phyloP scores from a whole-genome alignment of 2,888 invertebrate species.

The Ormyrus labotus region DNA sequence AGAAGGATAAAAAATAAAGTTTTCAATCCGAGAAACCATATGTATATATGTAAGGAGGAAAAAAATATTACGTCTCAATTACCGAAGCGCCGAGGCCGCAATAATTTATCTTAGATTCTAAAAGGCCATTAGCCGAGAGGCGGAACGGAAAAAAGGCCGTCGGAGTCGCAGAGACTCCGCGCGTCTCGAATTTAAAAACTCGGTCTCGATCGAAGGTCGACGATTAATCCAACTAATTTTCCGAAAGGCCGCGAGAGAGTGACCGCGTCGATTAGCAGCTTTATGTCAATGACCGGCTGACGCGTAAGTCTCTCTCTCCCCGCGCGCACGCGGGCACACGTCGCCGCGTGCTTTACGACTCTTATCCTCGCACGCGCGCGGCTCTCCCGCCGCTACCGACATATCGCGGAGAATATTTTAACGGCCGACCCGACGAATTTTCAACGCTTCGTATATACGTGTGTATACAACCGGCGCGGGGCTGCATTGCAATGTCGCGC shows the following conservation, averaged over 20 bases:
- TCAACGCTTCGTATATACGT: no score
- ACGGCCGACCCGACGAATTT: slow-evolving; percentile 1
- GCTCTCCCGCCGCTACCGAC: slow-evolving; percentile 28
- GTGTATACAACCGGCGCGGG: background rate
- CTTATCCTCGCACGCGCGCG: slow-evolving; percentile 14
- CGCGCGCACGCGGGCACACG: background rate
- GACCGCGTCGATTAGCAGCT: slow-evolving; percentile 39
- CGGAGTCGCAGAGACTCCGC: background rate
- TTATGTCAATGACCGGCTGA: slow-evolving; percentile 51
- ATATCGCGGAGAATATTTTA: slow-evolving; percentile 45
- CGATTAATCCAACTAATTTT: slow-evolving; percentile 46
- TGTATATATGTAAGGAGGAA: no score
- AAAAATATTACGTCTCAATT: no score
- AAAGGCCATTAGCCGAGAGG: slow-evolving; percentile 33
- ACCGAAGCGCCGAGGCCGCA: no score
- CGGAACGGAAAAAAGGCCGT: background rate
- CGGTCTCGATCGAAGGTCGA: slow-evolving; percentile 50
- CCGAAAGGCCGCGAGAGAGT: slow-evolving; percentile 21
- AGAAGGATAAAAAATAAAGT: no score
- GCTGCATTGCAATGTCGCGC: slow-evolving; percentile 30
- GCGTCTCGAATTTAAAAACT: slow-evolving; percentile 26
- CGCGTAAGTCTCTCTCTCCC: background rate
- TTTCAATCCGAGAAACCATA: no score
- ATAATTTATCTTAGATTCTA: slow-evolving; percentile 18
- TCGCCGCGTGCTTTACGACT: slow-evolving; percentile 3